These are phyloP conservation scores for Oostethus manadensis DNA, from an alignment of 2,113 vertebrate species.

Conservation along the genomic window DNA sequence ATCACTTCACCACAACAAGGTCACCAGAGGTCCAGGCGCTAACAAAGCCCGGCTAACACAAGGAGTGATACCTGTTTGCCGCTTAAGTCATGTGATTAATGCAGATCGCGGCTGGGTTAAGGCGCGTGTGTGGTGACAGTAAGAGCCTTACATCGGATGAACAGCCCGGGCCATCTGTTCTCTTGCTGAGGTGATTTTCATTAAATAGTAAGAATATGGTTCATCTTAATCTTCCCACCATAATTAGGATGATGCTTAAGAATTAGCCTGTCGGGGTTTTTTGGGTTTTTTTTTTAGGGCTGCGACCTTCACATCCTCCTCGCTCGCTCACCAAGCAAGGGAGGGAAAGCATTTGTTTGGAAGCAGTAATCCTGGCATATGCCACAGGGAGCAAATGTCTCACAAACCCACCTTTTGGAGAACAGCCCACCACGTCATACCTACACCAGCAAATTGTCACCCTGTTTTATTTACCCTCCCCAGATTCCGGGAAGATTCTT, in stretches of 20 bases:
- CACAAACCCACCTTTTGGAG: conserved; percentile 58
- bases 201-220: conserved; percentile 63
- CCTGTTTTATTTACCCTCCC: conserved; percentile 1
- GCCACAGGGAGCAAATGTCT: conserved; percentile 66
- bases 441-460: conserved; percentile 19
- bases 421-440: conserved; percentile 35
- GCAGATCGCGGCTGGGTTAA: conserved; percentile 72
- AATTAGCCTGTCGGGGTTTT: conserved; percentile 28
- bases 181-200: conserved; percentile 64
- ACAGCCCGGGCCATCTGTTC: conserved; percentile 69
- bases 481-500: not conserved
- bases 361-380: conserved; percentile 63
- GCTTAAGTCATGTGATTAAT: conserved; percentile 72
- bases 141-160: conserved; percentile 68
- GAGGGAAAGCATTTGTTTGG: conserved; percentile 57
- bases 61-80: conserved; percentile 68
- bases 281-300: conserved; percentile 10
- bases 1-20: conserved; percentile 28
- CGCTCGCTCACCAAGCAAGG: conserved; percentile 13
- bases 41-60: conserved; percentile 52
- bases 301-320: conserved; percentile 3
- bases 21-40: conserved; percentile 4
- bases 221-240: conserved; percentile 40
- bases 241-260: conserved; percentile 33
- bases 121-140: conserved; percentile 65